Evolutionary conservation across 2,888 invertebrate species (phyloP).

Genomic region (Dioctria linearis): DNA sequence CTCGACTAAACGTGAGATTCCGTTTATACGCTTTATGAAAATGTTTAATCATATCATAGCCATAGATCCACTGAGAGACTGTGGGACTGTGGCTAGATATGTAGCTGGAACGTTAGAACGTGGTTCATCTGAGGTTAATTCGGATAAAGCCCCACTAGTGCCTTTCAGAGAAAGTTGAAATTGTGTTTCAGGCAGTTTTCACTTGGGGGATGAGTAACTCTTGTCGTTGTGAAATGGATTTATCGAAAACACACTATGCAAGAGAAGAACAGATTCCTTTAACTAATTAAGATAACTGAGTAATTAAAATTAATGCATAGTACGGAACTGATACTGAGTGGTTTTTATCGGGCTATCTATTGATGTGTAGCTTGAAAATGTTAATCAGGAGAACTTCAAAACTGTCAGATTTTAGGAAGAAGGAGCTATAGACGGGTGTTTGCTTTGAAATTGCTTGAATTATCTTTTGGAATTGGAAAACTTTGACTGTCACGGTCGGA

Average conservation of each 20-base stretch:
- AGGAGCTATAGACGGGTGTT: too few species aligned
- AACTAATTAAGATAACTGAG: conserved; percentile 42
- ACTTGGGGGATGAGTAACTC: background rate
- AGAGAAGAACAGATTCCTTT: conserved; percentile 18
- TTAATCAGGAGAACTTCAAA: conserved; percentile 19
- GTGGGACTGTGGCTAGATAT: conserved; percentile 10
- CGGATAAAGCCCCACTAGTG: conserved; percentile 14
- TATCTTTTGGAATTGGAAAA: background rate
- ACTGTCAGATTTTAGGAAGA: conserved; percentile 4
- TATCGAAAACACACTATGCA: background rate
- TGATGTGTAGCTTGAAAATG: background rate
- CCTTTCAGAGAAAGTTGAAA: conserved; percentile 33
- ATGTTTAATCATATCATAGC: too few species aligned
- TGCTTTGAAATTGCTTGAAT: background rate
- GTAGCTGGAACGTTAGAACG: conserved; percentile 14
- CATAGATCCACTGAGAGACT: background rate
- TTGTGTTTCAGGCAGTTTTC: conserved; percentile 35
- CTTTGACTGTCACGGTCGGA: background rate
- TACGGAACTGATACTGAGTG: conserved; percentile 7
- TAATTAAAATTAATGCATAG: conserved; percentile 39
- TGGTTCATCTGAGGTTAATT: conserved; percentile 28
- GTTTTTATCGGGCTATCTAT: background rate
- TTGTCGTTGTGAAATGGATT: conserved; percentile 17
- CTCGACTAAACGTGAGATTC: too few species aligned
- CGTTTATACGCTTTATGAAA: too few species aligned